Evolutionary conservation across 2,888 invertebrate genomes (phyloP).

Genomic region (Nomada ruficornis): DNA sequence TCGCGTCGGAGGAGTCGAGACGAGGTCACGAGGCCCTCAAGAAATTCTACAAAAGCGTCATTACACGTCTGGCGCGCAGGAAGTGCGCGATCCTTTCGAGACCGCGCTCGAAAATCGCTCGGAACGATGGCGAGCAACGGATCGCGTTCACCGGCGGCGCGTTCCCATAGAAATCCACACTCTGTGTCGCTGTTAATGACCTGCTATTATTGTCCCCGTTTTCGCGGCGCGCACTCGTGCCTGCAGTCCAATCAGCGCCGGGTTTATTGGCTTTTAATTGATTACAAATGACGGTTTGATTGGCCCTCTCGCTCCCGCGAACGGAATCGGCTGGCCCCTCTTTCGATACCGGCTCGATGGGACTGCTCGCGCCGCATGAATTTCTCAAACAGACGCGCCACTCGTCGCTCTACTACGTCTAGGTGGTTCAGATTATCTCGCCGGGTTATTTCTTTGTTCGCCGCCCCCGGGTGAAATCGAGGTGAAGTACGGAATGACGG

Average conservation of each 20-base stretch:
- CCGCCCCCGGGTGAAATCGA: neutral
- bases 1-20: constrained; percentile 39
- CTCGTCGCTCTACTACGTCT: neutral
- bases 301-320: constrained; percentile 72
- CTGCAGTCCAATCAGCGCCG: constrained; percentile 80
- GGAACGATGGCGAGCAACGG: constrained; percentile 5
- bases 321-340: neutral
- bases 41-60: constrained; percentile 15
- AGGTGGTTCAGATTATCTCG: neutral
- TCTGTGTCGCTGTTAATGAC: constrained; percentile 80
- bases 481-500: neutral
- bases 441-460: neutral
- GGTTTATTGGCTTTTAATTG: constrained; percentile 84
- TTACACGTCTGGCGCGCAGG: constrained; percentile 34
- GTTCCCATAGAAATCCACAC: constrained; percentile 77
- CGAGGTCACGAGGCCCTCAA: constrained; percentile 56
- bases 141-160: constrained; percentile 31
- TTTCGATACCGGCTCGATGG: neutral
- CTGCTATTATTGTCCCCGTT: constrained; percentile 81
- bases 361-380: neutral
- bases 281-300: constrained; percentile 83
- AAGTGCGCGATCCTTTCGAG: constrained; percentile 23
- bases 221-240: constrained; percentile 74
- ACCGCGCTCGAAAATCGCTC: constrained; percentile 14
- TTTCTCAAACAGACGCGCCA: constrained; percentile 1